Evolutionary conservation across 1,140 invertebrate species (phyloP), one percentile per base, ranked within the genome.

Genomic region (Venturia canescens): DNA sequence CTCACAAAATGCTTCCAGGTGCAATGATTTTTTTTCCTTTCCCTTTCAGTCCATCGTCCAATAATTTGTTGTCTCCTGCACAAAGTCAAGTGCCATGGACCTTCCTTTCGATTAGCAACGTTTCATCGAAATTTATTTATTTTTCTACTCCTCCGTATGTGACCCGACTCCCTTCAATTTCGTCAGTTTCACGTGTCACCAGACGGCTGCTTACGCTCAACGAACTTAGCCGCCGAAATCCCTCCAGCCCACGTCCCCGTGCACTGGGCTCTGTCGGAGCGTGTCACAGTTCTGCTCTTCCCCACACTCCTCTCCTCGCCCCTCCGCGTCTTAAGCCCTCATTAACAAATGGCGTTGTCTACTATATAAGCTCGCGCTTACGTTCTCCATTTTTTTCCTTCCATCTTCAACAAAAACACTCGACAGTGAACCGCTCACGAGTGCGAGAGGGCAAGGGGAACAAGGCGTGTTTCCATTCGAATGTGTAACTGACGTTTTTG

Each of bases 401-500:
- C 38, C 72, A 21, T 81, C 84, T 82, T 80, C 66, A 81, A 81
- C 27, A 72, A 77, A 72, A 67, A 77, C 48, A 77, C 75, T 70
- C 75, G 67, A 81, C 53, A 50, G 70, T 74, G 69, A 80, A 69
- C 66, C 70, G 34, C 27, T 34, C 23, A 63, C 31, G 26, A 15
- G 63, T n/a, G n/a, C 26, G 69, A 23, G 29, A 13, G 44, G 57
- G 79, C 76, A 76, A 75, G 34, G 69, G 57, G 69, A 18, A 44
- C 34, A 38, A 34, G 81, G 81, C 81, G 81, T 82, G 67, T 67
- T 76, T 75, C 53, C 57, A 48, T 77, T 66, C 66, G 78, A 82
- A 86, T 84, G 82, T 90, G 90, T 89, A 88, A 87, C 89, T 89
- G 89, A 90, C 89, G 84, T 87, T 88, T 91, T 86, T 90, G 89